phyloP scores from a whole-genome alignment of 1,140 invertebrate species.

The Drosophila bocki region DNA sequence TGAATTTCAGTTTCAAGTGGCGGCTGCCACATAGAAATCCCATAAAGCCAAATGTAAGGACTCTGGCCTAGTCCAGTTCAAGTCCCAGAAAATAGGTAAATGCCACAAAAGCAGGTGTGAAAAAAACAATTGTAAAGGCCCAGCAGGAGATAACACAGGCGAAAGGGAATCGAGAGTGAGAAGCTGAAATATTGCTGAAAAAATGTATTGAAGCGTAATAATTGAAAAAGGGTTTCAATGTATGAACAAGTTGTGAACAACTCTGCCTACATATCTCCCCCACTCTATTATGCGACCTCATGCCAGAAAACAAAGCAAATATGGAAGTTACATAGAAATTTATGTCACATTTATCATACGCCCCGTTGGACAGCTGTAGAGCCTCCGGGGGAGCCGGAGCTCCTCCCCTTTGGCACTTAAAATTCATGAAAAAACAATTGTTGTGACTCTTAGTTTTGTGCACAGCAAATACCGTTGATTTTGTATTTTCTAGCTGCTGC shows the following conservation, averaged over 20 bases:
- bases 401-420: constrained; percentile 28
- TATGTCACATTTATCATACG: constrained; percentile 77
- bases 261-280: neutral
- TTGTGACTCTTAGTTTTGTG: constrained; percentile 38
- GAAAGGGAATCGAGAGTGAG: constrained; percentile 5
- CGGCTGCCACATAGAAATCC: constrained; percentile 37
- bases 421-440: constrained; percentile 65
- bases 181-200: constrained; percentile 51
- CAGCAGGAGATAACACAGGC: constrained; percentile 15
- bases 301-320: constrained; percentile 51
- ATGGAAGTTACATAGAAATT: constrained; percentile 60
- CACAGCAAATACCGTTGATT: constrained; percentile 14
- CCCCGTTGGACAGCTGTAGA: constrained; percentile 50
- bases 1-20: constrained; percentile 64
- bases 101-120: constrained; percentile 60
- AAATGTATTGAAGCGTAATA: constrained; percentile 71
- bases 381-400: constrained; percentile 15
- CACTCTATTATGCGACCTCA: constrained; percentile 10
- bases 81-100: constrained; percentile 27
- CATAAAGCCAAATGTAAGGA: constrained; percentile 53
- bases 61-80: constrained; percentile 8
- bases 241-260: constrained; percentile 53
- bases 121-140: constrained; percentile 34
- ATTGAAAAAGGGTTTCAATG: constrained; percentile 74
- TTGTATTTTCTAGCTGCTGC: constrained; percentile 27